phyloP scores from a whole-genome alignment of 1,140 invertebrate species.

The Akabosia matsudoensis region DNA sequence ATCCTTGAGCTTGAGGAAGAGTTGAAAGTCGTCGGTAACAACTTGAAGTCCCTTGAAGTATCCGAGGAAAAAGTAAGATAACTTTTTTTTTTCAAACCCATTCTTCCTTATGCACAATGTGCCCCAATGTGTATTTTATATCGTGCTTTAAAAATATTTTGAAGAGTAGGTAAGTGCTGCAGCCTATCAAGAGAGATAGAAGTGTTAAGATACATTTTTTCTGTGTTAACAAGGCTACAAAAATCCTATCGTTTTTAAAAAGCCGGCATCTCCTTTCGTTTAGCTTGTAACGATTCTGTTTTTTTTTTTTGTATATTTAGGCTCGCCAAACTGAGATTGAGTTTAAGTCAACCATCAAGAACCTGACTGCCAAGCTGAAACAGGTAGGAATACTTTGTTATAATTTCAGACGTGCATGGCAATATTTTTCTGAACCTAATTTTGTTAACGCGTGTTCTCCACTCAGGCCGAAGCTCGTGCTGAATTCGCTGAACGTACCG shows the following conservation, averaged over 20 bases:
- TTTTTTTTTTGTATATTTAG: conserved; percentile 1
- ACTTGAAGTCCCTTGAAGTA: conserved; percentile 40
- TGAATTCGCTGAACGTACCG: conserved; percentile 37
- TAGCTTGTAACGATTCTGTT: not conserved
- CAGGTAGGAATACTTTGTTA: conserved; percentile 7
- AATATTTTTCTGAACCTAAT: not conserved
- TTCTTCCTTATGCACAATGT: not conserved
- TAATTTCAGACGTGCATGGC: not conserved
- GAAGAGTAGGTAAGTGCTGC: too few relatives aligned
- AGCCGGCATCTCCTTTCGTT: not conserved
- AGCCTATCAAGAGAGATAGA: too few relatives aligned
- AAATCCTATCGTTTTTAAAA: too few relatives aligned
- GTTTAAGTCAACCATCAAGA: conserved; percentile 32
- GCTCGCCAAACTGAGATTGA: conserved; percentile 28
- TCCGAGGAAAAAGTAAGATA: conserved; percentile 38
- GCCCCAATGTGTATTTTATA: not conserved
- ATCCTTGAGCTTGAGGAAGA: conserved; percentile 42
- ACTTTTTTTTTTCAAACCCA: not conserved
- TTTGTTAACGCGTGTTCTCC: not conserved
- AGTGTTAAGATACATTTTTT: too few relatives aligned
- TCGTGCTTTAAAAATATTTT: too few relatives aligned
- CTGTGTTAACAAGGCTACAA: too few relatives aligned
- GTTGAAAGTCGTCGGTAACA: conserved; percentile 40
- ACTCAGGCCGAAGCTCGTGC: conserved; percentile 36
- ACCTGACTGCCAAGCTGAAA: conserved; percentile 35